Base-by-base conservation (phyloP, 1,140 invertebrate genomes). In the Armadillidium nasatum region DNA sequence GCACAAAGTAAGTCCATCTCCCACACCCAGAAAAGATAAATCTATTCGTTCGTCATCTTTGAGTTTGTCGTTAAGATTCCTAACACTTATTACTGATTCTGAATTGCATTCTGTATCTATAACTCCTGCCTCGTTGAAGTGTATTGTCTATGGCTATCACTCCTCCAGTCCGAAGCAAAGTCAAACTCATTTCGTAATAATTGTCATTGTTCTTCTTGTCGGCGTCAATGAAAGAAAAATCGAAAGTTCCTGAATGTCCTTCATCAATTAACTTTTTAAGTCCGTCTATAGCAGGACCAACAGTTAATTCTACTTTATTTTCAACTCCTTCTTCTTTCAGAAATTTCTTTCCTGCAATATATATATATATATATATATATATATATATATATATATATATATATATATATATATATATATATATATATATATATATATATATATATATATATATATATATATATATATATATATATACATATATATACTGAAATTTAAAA, bases 211-310 rank as follows among this genome's bases (percentile, higher is more conserved):
- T 83, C 11, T 19, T 77, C 73, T 87, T 87, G 78, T 87, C 85
- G 70, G 86, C 86, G 79, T 87, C 86, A 70, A 87, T 86, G 79
- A 87, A 87, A 15, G 83, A 85, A 79, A 87, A 86, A 74, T 87
- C 86, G 72, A 83, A 87, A 19, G 84, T 85, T 46, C 84, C 85
- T 2, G 76, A 73, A 77, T 85, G 81, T 0, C 85, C 85, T 70
- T 82, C 79, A 11, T 78, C 81, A 22, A 87, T 79, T 23, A 86
- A 79, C 71, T 82, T 75, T 74, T 85, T 83, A 78, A 86, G 73
- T n/a, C 80, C 82, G 10, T 84, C 82, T 13, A 78, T 44, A 19
- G 84, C 85, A 7, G 84, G 81, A 60, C 77, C 81, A 69, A 86
- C 82, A 68, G 81, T 74, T n/a, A 85, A 67, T 9, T 84, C 75